Conservation (phyloP, 2,888 invertebrate genomes). For the Agonopterix subpropinquella region DNA sequence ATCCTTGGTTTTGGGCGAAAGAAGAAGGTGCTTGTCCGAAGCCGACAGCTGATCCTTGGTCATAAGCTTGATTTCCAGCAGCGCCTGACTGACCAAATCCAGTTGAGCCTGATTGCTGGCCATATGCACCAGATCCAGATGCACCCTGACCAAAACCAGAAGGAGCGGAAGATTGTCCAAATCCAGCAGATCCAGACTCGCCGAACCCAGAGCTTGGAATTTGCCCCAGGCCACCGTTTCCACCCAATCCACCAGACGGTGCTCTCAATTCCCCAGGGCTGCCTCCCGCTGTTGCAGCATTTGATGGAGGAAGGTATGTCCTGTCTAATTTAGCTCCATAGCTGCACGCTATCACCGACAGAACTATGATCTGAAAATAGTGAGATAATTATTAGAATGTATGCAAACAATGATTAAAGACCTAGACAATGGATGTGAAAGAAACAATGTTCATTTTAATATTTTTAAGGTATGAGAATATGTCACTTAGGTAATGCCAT, state of each 20-base stretch:
- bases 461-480: no score
- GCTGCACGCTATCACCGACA: conserved; percentile 55
- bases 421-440: no score
- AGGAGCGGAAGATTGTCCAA: conserved; percentile 7
- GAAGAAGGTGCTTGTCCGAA: conserved; percentile 6
- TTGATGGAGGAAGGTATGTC: conserved; percentile 60
- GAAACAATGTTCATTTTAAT: no score
- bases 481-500: no score
- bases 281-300: conserved; percentile 57
- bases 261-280: conserved; percentile 54
- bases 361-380: conserved; percentile 51
- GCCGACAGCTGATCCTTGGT: conserved; percentile 1
- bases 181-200: conserved; percentile 11
- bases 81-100: conserved; percentile 8
- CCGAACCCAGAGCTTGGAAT: conserved; percentile 16
- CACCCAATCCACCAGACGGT: conserved; percentile 25
- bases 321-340: conserved; percentile 64
- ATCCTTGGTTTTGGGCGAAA: conserved; percentile 4
- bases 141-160: conserved; percentile 12
- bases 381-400: neutral
- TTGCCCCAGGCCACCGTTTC: conserved; percentile 5
- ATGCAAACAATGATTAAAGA: neutral
- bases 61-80: neutral
- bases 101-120: conserved; percentile 1
- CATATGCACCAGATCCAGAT: conserved; percentile 10